Evolutionary conservation across 2,797 vertebrate genomes (phyloP).

Genomic region (Falco biarmicus): DNA sequence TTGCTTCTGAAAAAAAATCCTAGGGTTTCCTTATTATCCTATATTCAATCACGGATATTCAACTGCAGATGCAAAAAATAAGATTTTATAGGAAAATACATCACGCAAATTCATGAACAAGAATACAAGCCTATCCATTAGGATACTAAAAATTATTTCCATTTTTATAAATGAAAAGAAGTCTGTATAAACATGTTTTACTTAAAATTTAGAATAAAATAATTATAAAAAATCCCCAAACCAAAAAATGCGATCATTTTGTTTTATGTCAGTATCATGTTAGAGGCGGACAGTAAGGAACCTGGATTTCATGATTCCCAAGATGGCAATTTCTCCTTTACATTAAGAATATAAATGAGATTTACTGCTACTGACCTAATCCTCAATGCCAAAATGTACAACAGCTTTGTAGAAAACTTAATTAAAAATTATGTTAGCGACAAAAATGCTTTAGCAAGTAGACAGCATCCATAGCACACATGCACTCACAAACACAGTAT

Average conservation of each 20-base stretch:
- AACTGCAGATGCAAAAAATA: constrained; percentile 61
- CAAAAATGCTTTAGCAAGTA: constrained; percentile 64
- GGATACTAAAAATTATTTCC: constrained; percentile 62
- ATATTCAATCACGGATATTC: constrained; percentile 61
- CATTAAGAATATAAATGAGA: constrained; percentile 75
- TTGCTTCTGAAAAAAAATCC: constrained; percentile 56
- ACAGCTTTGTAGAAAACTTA: constrained; percentile 74
- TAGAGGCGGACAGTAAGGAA: constrained; percentile 56
- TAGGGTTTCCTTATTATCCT: constrained; percentile 59
- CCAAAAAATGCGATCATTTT: constrained; percentile 66
- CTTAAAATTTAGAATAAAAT: constrained; percentile 62
- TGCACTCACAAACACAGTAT: background rate
- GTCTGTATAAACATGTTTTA: constrained; percentile 60
- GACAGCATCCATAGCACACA: background rate
- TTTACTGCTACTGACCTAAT: constrained; percentile 75
- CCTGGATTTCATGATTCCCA: constrained; percentile 60
- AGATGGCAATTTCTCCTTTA: constrained; percentile 65
- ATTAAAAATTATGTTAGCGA: constrained; percentile 76
- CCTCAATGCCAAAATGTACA: constrained; percentile 67
- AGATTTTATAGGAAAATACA: constrained; percentile 60
- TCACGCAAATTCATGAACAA: constrained; percentile 64
- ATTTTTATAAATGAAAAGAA: constrained; percentile 76
- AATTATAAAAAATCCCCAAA: constrained; percentile 18
- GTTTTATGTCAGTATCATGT: constrained; percentile 63
- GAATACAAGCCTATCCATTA: constrained; percentile 56